Conservation (phyloP, 2,888 invertebrate species). For the Microchrysa polita region DNA sequence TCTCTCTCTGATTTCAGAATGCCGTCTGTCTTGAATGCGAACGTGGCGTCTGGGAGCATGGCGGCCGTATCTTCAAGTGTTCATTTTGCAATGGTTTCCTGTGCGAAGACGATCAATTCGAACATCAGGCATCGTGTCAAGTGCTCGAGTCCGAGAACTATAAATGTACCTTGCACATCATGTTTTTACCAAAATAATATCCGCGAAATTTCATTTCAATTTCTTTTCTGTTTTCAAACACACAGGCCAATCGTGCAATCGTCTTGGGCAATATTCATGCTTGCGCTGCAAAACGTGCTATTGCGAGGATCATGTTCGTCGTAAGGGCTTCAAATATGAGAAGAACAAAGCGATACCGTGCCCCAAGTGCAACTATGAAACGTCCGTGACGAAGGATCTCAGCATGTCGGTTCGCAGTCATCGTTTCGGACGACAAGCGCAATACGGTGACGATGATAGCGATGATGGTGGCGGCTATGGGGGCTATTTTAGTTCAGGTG, state of each 20-base stretch:
- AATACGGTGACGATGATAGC: conserved; percentile 70
- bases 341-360: conserved; percentile 88
- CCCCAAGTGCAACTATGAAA: conserved; percentile 92
- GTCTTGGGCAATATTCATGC: conserved; percentile 93
- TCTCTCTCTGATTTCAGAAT: conserved; percentile 67
- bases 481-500: conserved; percentile 43
- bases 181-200: not conserved
- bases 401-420: conserved; percentile 93
- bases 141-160: conserved; percentile 93
- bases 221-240: conserved; percentile 71
- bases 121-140: conserved; percentile 97
- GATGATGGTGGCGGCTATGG: conserved; percentile 63
- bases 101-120: conserved; percentile 96
- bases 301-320: conserved; percentile 94
- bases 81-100: conserved; percentile 88
- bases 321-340: conserved; percentile 89
- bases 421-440: conserved; percentile 88
- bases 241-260: conserved; percentile 85
- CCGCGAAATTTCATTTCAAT: not conserved
- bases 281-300: conserved; percentile 95
- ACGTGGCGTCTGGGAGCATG: conserved; percentile 95
- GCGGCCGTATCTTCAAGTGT: conserved; percentile 89
- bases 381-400: conserved; percentile 92
- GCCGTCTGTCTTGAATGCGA: conserved; percentile 93
- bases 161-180: conserved; percentile 76